Conservation (phyloP, 1,140 invertebrate genomes). For the Protaetia brevitarsis region DNA sequence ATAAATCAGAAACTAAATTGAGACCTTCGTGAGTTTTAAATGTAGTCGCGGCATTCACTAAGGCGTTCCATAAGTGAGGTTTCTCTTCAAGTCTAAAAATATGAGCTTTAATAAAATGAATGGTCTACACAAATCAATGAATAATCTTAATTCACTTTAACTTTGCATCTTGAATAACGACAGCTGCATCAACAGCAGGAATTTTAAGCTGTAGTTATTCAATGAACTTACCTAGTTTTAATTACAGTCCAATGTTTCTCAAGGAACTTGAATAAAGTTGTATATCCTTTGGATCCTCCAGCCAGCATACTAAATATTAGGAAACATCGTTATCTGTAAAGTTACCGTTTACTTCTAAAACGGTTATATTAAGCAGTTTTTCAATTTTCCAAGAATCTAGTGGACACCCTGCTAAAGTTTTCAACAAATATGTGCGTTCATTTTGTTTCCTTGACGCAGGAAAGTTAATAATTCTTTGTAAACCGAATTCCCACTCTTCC, state of each 20-base stretch:
- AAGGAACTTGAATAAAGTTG: constrained; percentile 66
- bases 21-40: constrained; percentile 70
- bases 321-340: constrained; percentile 71
- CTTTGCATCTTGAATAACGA: background rate
- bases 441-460: constrained; percentile 62
- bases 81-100: constrained; percentile 60
- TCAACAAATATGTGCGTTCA: constrained; percentile 71
- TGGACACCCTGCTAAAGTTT: constrained; percentile 72
- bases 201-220: background rate
- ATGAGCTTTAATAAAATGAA: too few relatives aligned
- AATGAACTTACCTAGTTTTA: constrained; percentile 57
- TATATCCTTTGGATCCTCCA: constrained; percentile 63
- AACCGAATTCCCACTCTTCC: constrained; percentile 75
- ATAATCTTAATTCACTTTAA: background rate
- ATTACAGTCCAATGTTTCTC: constrained; percentile 62
- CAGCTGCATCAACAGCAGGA: too few relatives aligned
- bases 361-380: constrained; percentile 63
- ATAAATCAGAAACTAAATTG: constrained; percentile 62
- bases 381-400: constrained; percentile 63
- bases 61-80: constrained; percentile 67
- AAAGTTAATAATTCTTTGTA: constrained; percentile 70
- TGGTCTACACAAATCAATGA: background rate
- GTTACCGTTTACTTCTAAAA: constrained; percentile 63
- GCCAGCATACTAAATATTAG: constrained; percentile 69
- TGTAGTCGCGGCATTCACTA: constrained; percentile 67